Conservation (phyloP, 2,113 vertebrate species). For the Heloderma charlesbogerti region DNA sequence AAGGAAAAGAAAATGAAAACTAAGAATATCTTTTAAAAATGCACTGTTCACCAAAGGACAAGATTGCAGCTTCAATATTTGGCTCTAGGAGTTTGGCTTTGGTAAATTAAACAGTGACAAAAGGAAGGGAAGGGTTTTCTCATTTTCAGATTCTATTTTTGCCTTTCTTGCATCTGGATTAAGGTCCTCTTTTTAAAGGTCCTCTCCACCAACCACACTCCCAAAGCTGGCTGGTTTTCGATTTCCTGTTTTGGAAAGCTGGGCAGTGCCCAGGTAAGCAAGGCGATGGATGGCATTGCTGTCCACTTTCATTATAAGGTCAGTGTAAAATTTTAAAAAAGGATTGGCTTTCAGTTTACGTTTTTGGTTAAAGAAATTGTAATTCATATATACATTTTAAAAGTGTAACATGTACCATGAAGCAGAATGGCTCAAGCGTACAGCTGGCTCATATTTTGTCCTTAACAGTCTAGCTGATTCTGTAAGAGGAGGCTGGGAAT, state of each 20-base stretch:
- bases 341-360: neutral
- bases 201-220: neutral
- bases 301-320: neutral
- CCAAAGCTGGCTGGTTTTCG: neutral
- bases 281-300: neutral
- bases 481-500: neutral
- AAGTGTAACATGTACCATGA: neutral
- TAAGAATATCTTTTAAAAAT: constrained; percentile 31
- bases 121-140: neutral
- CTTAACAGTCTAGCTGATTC: neutral
- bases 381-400: neutral
- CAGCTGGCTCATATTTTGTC: neutral
- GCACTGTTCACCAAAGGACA: constrained; percentile 51
- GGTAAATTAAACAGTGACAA: constrained; percentile 52
- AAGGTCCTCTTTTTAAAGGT: neutral
- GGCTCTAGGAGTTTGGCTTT: constrained; percentile 66
- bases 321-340: rapidly evolving
- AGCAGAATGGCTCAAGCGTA: neutral
- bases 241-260: neutral
- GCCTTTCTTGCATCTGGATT: neutral
- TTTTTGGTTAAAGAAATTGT: constrained; percentile 44
- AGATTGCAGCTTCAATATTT: constrained; percentile 48
- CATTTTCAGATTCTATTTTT: neutral
- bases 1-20: neutral
- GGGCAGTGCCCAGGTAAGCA: neutral